phyloP scores from a whole-genome alignment of 2,797 vertebrate species.

The Kryptolebias ocellatus region DNA sequence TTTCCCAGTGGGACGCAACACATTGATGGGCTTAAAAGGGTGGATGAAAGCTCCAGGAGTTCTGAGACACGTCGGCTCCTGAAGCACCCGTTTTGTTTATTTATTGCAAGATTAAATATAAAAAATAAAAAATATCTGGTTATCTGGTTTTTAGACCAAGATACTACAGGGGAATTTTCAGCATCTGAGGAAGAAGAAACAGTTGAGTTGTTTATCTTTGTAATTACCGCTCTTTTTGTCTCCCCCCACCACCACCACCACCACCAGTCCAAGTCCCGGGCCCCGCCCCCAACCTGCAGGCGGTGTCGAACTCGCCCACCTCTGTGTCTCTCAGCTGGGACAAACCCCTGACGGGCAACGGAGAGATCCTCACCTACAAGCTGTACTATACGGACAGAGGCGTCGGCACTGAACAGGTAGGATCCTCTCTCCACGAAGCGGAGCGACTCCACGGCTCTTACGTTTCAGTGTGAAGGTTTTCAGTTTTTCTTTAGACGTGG shows the following conservation, averaged over 20 bases:
- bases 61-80: not conserved
- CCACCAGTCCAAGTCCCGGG: constrained; percentile 93
- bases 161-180: too few species aligned
- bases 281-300: constrained; percentile 92
- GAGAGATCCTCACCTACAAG: constrained; percentile 95
- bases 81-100: constrained; percentile 1
- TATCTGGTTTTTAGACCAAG: too few species aligned
- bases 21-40: constrained; percentile 29
- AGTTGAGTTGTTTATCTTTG: not conserved
- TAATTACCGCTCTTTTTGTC: constrained; percentile 12
- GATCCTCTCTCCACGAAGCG: not conserved
- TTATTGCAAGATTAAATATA: not conserved
- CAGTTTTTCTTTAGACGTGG: not conserved
- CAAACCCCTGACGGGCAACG: constrained; percentile 90
- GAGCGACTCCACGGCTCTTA: not conserved
- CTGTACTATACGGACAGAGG: constrained; percentile 94
- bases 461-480: not conserved
- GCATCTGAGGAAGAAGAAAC: not conserved
- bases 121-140: too few species aligned
- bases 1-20: constrained; percentile 48
- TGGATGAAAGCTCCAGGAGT: not conserved
- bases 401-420: constrained; percentile 90
- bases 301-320: constrained; percentile 82
- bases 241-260: not conserved
- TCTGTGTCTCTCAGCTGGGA: constrained; percentile 90